Percentiles rank a stretch among this genome's conserved stretches.
phyloP scores from a whole-genome alignment of 2,113 vertebrate species.

The Coregonus clupeaformis region DNA sequence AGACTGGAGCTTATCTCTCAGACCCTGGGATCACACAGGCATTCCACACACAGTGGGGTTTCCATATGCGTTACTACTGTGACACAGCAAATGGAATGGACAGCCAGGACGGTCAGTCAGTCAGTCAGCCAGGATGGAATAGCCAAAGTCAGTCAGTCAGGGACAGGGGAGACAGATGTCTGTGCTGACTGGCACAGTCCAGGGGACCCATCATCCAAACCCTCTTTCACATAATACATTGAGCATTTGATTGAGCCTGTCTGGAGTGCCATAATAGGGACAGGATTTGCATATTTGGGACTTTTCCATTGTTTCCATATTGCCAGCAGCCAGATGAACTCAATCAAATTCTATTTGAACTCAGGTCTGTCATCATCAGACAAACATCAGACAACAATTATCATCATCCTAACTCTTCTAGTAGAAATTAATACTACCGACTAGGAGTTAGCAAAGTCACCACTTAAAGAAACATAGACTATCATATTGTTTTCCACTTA shows the following conservation, averaged over 20 bases:
- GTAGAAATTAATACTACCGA: not conserved
- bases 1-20: conserved; percentile 50
- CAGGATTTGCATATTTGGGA: no score
- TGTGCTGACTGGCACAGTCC: not conserved
- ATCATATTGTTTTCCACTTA: no score
- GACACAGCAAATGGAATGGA: conserved; percentile 29
- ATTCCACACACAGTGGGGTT: conserved; percentile 50
- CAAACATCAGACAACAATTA: conserved; percentile 3
- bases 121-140: conserved; percentile 28
- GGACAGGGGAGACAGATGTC: not conserved
- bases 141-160: conserved; percentile 48
- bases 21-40: conserved; percentile 30
- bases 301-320: no score
- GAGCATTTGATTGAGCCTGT: no score
- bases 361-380: not conserved
- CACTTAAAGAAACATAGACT: no score
- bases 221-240: no score
- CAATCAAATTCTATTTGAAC: no score
- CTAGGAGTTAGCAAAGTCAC: no score
- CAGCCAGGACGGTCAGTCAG: conserved; percentile 14
- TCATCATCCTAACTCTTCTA: not conserved
- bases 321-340: no score
- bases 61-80: conserved; percentile 54
- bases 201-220: not conserved
- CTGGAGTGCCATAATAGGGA: no score